Conservation (phyloP, 2,888 invertebrate species). For the Parnassius apollo region DNA sequence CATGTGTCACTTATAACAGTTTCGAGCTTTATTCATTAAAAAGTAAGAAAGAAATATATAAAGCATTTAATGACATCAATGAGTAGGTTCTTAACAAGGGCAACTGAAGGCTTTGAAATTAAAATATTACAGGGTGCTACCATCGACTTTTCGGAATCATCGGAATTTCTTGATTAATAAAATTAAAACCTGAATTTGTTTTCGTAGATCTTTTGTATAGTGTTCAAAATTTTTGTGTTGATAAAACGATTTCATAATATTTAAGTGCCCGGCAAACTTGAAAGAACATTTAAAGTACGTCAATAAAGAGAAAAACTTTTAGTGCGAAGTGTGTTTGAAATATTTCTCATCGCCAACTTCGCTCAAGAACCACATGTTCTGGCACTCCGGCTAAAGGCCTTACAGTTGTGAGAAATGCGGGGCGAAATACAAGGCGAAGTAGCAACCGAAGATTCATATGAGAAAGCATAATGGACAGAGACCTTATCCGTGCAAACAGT, state of each 20-base stretch:
- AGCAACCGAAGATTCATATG: slow-evolving; percentile 43
- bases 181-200: background rate
- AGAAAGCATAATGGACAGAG: slow-evolving; percentile 39
- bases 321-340: slow-evolving; percentile 50
- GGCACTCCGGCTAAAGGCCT: slow-evolving; percentile 30
- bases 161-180: background rate
- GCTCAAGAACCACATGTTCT: slow-evolving; percentile 48
- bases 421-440: slow-evolving; percentile 46
- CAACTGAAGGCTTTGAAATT: no score
- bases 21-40: no score
- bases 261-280: slow-evolving; percentile 42
- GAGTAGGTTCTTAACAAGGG: no score
- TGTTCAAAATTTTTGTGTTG: no score
- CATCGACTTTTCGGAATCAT: no score
- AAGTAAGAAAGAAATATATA: no score
- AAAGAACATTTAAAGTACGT: slow-evolving; percentile 40
- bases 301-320: slow-evolving; percentile 35
- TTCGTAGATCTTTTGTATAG: no score
- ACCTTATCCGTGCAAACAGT: slow-evolving; percentile 36
- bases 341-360: slow-evolving; percentile 32
- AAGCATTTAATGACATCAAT: no score
- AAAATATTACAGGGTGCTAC: background rate
- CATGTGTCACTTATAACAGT: no score
- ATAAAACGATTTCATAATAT: slow-evolving; percentile 32
- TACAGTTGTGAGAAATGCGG: slow-evolving; percentile 39